Evolutionary conservation across 2,113 vertebrate species (phyloP).

Genomic region (Azemiops feae): DNA sequence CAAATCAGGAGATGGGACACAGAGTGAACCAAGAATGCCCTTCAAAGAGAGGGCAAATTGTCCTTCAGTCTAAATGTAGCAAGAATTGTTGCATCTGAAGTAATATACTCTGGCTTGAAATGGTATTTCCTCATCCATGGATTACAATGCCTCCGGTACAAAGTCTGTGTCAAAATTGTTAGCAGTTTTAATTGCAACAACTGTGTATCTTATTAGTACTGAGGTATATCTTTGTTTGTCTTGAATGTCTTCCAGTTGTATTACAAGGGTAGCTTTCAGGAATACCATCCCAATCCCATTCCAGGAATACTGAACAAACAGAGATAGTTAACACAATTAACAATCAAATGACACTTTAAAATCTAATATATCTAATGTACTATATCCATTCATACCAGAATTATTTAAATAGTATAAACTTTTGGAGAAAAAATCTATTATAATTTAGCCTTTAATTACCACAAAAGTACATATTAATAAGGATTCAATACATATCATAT

Average conservation of each 20-base stretch:
- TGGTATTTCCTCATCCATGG: not conserved
- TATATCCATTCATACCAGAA: not conserved
- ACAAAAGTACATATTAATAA: not conserved
- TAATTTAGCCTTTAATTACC: constrained; percentile 29
- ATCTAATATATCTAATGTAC: not conserved
- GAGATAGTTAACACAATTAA: not conserved
- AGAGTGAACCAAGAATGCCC: not conserved
- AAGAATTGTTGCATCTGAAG: not conserved
- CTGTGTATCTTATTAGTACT: not conserved
- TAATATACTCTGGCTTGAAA: not conserved
- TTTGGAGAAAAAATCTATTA: constrained; percentile 2
- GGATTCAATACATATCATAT: constrained; percentile 31
- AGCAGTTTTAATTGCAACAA: not conserved
- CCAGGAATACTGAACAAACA: not conserved
- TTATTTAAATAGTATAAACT: not conserved
- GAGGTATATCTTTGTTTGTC: not conserved
- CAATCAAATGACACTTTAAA: not conserved
- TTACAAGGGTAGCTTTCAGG: not conserved
- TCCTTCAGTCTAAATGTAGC: not conserved
- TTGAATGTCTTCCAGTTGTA: not conserved
- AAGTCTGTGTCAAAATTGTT: not conserved
- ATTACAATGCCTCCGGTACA: not conserved
- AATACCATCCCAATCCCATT: not conserved
- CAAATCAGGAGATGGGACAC: not conserved
- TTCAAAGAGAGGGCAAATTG: not conserved